Conservation (phyloP, 2,888 invertebrate genomes). For the Boloria euphrosyne region DNA sequence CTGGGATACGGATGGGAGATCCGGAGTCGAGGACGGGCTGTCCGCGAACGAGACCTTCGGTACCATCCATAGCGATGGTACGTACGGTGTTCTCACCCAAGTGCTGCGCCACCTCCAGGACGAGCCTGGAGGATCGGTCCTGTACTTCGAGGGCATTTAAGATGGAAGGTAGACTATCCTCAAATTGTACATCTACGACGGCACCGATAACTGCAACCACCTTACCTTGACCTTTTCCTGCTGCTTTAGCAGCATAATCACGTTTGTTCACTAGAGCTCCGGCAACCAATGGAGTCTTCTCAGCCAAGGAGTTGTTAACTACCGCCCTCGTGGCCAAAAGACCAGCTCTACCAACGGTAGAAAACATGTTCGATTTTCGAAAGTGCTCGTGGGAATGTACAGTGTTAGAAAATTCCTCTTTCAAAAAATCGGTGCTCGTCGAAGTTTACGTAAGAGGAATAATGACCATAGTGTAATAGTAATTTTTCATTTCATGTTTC, state of each 20-base stretch:
- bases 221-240: slow-evolving; percentile 79
- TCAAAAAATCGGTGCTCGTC: slow-evolving; percentile 57
- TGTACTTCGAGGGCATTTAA: slow-evolving; percentile 97
- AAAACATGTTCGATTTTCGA: slow-evolving; percentile 70
- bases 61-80: slow-evolving; percentile 96
- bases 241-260: slow-evolving; percentile 70
- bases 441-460: slow-evolving; percentile 52
- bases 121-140: slow-evolving; percentile 89
- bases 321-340: slow-evolving; percentile 76
- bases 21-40: slow-evolving; percentile 92
- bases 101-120: slow-evolving; percentile 95
- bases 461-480: slow-evolving; percentile 38
- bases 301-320: slow-evolving; percentile 74
- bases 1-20: slow-evolving; percentile 94
- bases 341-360: slow-evolving; percentile 78
- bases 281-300: slow-evolving; percentile 77
- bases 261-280: slow-evolving; percentile 72
- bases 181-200: slow-evolving; percentile 98
- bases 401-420: slow-evolving; percentile 61
- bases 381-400: slow-evolving; percentile 58
- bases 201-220: slow-evolving; percentile 98
- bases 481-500: slow-evolving; percentile 8
- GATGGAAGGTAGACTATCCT: slow-evolving; percentile 94
- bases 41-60: slow-evolving; percentile 96
- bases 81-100: slow-evolving; percentile 95